Evolutionary conservation across 2,113 vertebrate genomes (phyloP), one percentile per base, ranked within the genome.

Genomic region (Aix galericulata): DNA sequence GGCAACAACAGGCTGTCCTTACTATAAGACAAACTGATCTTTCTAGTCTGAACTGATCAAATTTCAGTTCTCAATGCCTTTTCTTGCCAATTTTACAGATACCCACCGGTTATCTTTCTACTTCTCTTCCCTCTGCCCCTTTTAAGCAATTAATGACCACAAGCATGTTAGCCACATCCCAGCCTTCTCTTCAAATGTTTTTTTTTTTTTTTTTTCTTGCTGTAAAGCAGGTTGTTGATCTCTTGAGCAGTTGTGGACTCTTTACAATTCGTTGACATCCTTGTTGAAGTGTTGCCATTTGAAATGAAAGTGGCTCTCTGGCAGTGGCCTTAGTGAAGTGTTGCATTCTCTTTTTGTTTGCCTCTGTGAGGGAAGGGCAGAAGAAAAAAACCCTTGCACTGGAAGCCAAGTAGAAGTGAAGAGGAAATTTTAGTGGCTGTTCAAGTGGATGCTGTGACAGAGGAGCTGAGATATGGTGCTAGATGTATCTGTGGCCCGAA

Each of bases 81-180:
- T 34, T 94, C 29, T 27, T 83, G 17, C 6, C 67, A 48, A 32
- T 34, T 72, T 67, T 32, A 21, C 17, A 26, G 3, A 8, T 77
- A 7, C 18, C 4, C 46, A 4, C 21, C 18, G 40, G 13, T 69
- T 9, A 16, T 64, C 27, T 31, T 42, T 53, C 12, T 56, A 13
- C 59, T n/a, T 32, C 17, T 71, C 3, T 11, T 75, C 5, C 31
- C 4, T 4, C 5, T 4, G 20, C 4, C 9, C 6, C 1, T 62
- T 50, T 78, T 46, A 71, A 74, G 32, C 26, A 78, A 67, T 71
- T 26, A 67, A 68, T 79, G 32, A 8, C 17, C 11, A 15, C 12
- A 62, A 50, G 20, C 13, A 48, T 64, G 26, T 79, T 59, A 68
- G 46, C 14, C 36, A 40, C 53, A 14, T 68, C n/a, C 8, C 8